phyloP scores from a whole-genome alignment of 2,888 invertebrate species.

The Pycnomerus fuliginosus region DNA sequence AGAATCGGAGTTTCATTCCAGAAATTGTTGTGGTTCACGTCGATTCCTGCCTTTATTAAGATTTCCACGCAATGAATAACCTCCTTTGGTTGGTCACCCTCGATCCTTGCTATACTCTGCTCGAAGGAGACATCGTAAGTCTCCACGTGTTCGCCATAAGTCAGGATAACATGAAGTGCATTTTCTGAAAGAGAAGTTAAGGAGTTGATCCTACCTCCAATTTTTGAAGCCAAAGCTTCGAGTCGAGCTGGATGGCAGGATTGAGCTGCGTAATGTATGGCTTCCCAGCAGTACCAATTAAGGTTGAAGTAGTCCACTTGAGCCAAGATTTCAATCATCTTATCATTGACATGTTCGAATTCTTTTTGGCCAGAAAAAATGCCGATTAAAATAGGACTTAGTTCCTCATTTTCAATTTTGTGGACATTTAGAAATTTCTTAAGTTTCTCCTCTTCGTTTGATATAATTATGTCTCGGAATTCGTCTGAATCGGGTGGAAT shows the following conservation, averaged over 20 bases:
- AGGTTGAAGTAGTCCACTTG: constrained; percentile 24
- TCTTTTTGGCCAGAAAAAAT: constrained; percentile 32
- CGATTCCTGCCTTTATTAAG: constrained; percentile 30
- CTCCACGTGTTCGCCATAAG: constrained; percentile 25
- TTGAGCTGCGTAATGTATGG: constrained; percentile 32
- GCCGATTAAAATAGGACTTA: constrained; percentile 33
- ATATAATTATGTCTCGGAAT: too few relatives aligned
- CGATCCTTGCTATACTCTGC: constrained; percentile 27
- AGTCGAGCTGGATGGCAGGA: constrained; percentile 26
- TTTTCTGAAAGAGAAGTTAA: constrained; percentile 35
- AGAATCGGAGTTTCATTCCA: constrained; percentile 37
- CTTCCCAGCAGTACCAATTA: constrained; percentile 34
- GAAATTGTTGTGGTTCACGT: constrained; percentile 35
- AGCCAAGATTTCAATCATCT: background rate
- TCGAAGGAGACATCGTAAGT: constrained; percentile 26
- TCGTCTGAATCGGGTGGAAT: too few relatives aligned
- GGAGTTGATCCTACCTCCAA: constrained; percentile 21
- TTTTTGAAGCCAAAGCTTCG: constrained; percentile 14
- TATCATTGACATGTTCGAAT: background rate
- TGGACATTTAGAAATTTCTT: constrained; percentile 26
- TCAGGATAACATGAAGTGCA: constrained; percentile 33
- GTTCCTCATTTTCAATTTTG: too few relatives aligned
- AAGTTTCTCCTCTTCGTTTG: constrained; percentile 28
- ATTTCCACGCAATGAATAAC: constrained; percentile 28
- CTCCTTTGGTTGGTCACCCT: constrained; percentile 25